Evolutionary conservation across 2,113 vertebrate species (phyloP).

Genomic region (Pangasianodon gigas): DNA sequence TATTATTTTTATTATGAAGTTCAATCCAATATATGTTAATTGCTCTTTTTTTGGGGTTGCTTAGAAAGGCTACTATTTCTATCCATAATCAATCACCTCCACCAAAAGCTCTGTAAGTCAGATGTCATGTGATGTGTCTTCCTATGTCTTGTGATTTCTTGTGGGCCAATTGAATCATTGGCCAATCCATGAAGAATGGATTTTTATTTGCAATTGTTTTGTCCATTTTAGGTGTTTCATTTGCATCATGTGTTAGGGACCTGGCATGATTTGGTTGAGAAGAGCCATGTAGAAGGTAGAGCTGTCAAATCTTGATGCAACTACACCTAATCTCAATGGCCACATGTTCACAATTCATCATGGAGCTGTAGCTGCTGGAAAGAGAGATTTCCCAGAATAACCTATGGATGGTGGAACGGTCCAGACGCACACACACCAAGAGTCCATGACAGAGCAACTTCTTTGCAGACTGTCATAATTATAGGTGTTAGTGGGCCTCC

Average conservation of each 20-base stretch:
- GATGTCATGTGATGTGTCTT: background rate
- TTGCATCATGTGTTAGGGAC: background rate
- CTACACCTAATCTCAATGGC: background rate
- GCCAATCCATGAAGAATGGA: background rate
- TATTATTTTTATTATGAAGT: background rate
- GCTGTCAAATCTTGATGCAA: background rate
- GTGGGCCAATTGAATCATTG: background rate
- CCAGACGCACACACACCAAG: conserved; percentile 18
- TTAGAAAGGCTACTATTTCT: background rate
- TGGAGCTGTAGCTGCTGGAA: background rate
- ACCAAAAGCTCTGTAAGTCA: background rate
- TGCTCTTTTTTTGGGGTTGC: background rate
- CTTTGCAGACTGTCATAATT: conserved; percentile 36
- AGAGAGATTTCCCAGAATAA: background rate
- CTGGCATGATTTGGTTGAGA: background rate
- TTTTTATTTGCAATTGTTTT: background rate
- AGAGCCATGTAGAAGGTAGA: background rate
- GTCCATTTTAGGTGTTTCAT: background rate
- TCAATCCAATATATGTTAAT: background rate
- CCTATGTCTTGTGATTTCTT: background rate
- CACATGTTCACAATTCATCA: background rate
- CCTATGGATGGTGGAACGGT: background rate
- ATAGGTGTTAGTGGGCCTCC: conserved; percentile 19
- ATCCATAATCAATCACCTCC: background rate
- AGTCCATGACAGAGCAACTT: conserved; percentile 10